Conservation (phyloP, 2,797 vertebrate species). For the Protonibea diacanthus region DNA sequence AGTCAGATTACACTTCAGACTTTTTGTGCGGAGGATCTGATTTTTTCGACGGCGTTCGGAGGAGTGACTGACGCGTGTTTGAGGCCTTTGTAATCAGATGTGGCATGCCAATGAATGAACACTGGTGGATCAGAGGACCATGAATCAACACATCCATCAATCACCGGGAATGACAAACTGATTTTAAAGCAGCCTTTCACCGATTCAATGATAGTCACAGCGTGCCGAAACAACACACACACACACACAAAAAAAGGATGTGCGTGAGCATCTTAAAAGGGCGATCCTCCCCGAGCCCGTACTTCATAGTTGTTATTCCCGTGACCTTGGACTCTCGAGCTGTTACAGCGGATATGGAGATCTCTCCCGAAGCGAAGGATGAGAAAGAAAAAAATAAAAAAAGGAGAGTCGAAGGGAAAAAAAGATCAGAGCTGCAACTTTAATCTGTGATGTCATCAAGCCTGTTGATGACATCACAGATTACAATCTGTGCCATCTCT, state of each 20-base stretch:
- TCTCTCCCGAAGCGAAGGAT: not conserved
- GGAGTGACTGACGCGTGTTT: slow-evolving; percentile 32
- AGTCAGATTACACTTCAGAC: not conserved
- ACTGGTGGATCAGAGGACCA: slow-evolving; percentile 48
- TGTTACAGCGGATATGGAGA: slow-evolving; percentile 11
- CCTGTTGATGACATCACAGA: slow-evolving; percentile 74
- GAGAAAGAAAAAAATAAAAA: not conserved
- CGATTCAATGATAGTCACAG: not conserved
- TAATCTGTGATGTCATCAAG: slow-evolving; percentile 71
- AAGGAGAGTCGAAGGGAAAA: not conserved
- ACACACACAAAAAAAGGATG: not conserved
- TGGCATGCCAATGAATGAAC: slow-evolving; percentile 33
- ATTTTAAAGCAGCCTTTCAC: slow-evolving; percentile 25
- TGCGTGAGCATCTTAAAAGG: slow-evolving; percentile 3
- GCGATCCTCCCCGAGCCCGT: not conserved
- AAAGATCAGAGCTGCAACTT: slow-evolving; percentile 56
- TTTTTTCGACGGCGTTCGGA: slow-evolving; percentile 1
- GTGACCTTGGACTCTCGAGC: slow-evolving; percentile 70
- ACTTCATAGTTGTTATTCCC: slow-evolving; percentile 34
- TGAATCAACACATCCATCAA: slow-evolving; percentile 46
- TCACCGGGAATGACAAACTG: slow-evolving; percentile 17
- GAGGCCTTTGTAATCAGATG: slow-evolving; percentile 61
- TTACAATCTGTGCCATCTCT: slow-evolving; percentile 12
- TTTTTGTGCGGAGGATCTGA: slow-evolving; percentile 21
- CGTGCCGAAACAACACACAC: not conserved